Evolutionary conservation across 2,113 vertebrate species (phyloP), one percentile per base, ranked within the genome.

Genomic region (Boulengeromyrus knoepffleri): DNA sequence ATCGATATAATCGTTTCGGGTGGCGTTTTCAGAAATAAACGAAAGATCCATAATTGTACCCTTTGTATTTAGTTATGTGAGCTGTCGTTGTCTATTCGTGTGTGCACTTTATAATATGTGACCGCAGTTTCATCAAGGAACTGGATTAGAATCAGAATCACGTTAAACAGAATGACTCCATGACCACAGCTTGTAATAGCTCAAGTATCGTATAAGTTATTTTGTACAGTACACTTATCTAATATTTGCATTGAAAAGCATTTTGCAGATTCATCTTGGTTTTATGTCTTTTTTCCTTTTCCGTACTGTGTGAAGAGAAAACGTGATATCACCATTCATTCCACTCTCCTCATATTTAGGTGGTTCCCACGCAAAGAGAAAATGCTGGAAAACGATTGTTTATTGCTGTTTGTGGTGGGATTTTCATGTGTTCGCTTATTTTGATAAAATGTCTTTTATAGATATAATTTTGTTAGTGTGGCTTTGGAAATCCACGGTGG

Each of bases 71-170:
- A 45, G 42, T 85, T 80, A 80, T 42, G 36, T 17, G 36, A 80
- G 36, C 83, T 47, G 9, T 47, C 42, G 39, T 17, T 3, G 39
- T 12, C 9, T 85, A 6, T 47, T 85, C 83, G 8, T 39, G 45
- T n/a, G 13, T 85, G 19, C 45, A 10, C 39, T 46, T 85, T 47
- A 85, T 9, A 7, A 42, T 31, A 47, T 46, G 39, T 85, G 24
- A 85, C 45, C 83, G 39, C 83, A 47, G 49, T 53, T 24, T 77
- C n/a, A 70, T 70, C 21, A 70, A 31, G 27, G 47, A 17, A 50
- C 21, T 83, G 13, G 5, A 89, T 89, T 89, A 49, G 70, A 39
- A 89, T 89, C 49, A 42, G 88, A 50, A 89, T 89, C 70, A 53
- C 47, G 88, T 89, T 52, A 47, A 80, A 53, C 36, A 5, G 47